Evolutionary conservation across 2,113 vertebrate genomes (phyloP).

Genomic region (Coptodon bakossiorum): DNA sequence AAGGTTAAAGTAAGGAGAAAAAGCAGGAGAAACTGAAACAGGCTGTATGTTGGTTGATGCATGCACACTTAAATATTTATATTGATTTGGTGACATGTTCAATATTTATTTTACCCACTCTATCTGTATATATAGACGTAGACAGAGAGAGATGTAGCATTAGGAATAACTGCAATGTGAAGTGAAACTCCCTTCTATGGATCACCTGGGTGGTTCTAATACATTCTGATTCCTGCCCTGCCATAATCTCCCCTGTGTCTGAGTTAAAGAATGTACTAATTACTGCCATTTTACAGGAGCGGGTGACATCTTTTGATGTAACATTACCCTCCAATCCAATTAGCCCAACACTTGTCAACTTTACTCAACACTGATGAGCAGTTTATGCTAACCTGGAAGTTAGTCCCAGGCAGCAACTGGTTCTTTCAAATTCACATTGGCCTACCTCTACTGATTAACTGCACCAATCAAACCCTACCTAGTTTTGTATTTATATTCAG

Average conservation of each 20-base stretch:
- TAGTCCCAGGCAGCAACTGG: background rate
- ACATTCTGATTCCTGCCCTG: background rate
- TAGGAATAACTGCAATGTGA: background rate
- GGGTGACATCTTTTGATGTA: slow-evolving; percentile 76
- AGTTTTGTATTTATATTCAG: background rate
- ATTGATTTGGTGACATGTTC: background rate
- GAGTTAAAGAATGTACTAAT: slow-evolving; percentile 68
- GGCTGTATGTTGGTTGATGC: background rate
- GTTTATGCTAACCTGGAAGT: background rate
- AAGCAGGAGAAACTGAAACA: background rate
- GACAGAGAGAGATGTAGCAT: background rate
- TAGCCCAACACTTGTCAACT: slow-evolving; percentile 64
- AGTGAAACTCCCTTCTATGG: background rate
- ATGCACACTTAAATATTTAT: background rate
- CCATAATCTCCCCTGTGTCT: slow-evolving; percentile 54
- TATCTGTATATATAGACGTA: background rate
- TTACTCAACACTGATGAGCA: slow-evolving; percentile 39
- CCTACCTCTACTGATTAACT: background rate
- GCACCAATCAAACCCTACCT: background rate
- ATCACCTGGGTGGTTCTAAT: background rate
- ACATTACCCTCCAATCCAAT: slow-evolving; percentile 68
- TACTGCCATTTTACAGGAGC: slow-evolving; percentile 69
- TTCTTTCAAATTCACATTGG: background rate
- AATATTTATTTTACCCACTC: background rate
- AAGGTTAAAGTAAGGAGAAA: background rate